phyloP scores from a whole-genome alignment of 1,140 invertebrate genomes.

The Prorops nasuta region DNA sequence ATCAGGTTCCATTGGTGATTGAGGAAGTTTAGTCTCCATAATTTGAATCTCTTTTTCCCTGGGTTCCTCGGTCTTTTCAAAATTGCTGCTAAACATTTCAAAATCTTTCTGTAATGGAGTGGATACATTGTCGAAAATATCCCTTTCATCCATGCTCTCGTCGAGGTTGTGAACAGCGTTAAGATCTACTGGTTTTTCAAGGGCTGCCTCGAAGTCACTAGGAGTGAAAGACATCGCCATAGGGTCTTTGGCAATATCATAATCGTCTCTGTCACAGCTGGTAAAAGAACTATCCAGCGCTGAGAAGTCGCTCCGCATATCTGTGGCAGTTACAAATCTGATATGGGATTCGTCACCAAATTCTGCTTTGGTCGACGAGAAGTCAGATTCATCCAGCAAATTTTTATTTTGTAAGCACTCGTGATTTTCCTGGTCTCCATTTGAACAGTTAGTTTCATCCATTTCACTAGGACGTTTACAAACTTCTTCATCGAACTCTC shows the following conservation, averaged over 20 bases:
- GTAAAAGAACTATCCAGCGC: slow-evolving; percentile 27
- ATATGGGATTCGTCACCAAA: slow-evolving; percentile 57
- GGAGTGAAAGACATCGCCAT: slow-evolving; percentile 72
- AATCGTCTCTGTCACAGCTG: no score
- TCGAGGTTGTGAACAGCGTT: slow-evolving; percentile 65
- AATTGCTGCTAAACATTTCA: no score
- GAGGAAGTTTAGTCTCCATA: no score
- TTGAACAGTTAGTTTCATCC: slow-evolving; percentile 47
- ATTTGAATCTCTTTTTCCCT: no score
- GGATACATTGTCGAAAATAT: no score
- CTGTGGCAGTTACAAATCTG: slow-evolving; percentile 27
- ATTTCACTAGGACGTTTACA: slow-evolving; percentile 61
- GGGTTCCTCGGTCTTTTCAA: no score
- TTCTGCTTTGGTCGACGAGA: slow-evolving; percentile 56
- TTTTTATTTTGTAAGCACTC: slow-evolving; percentile 4
- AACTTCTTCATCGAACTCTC: slow-evolving; percentile 65
- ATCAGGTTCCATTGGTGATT: no score
- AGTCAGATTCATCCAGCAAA: slow-evolving; percentile 52
- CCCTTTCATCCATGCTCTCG: no score
- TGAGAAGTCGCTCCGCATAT: slow-evolving; percentile 34
- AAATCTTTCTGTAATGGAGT: no score
- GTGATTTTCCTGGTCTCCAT: slow-evolving; percentile 10
- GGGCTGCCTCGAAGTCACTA: slow-evolving; percentile 62
- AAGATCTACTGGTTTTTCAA: slow-evolving; percentile 61
- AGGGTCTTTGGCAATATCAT: slow-evolving; percentile 55